Conservation (phyloP, 2,797 vertebrate genomes). For the Acestrorhynchus altus region DNA sequence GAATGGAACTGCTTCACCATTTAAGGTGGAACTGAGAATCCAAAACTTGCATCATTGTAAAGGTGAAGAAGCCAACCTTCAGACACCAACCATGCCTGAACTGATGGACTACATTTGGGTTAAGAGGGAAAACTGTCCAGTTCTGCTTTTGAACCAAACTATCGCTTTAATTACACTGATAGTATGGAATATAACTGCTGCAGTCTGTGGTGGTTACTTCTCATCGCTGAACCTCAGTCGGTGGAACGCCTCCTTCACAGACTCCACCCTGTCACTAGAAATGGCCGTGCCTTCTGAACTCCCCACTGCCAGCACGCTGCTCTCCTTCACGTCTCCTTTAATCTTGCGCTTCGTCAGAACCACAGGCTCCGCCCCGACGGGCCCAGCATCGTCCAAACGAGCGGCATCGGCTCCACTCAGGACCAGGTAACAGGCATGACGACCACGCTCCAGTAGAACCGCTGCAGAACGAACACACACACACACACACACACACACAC, state of each 20-base stretch:
- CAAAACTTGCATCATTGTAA: too few species aligned
- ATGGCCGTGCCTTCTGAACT: slow-evolving; percentile 31
- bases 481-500: too few species aligned
- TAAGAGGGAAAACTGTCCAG: too few species aligned
- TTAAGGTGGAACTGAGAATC: too few species aligned
- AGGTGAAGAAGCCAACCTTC: too few species aligned
- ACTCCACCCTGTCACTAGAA: slow-evolving; percentile 66
- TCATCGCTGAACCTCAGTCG: slow-evolving; percentile 85
- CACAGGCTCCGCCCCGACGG: slow-evolving; percentile 62
- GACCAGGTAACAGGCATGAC: slow-evolving; percentile 88
- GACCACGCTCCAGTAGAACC: slow-evolving; percentile 85
- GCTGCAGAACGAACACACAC: slow-evolving; percentile 67
- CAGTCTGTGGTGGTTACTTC: slow-evolving; percentile 53
- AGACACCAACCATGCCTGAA: too few species aligned
- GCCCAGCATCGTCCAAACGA: slow-evolving; percentile 11
- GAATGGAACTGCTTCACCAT: too few species aligned
- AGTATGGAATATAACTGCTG: too few species aligned
- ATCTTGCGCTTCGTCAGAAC: slow-evolving; percentile 87
- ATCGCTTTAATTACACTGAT: too few species aligned
- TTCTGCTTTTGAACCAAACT: too few species aligned
- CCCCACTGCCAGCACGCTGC: slow-evolving; percentile 75
- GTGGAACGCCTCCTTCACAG: slow-evolving; percentile 81
- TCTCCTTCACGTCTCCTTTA: slow-evolving; percentile 77
- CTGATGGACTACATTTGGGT: too few species aligned
- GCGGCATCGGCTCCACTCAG: slow-evolving; percentile 75